These are phyloP conservation scores for Acrocephalus scirpaceus DNA, from an alignment of 2,797 vertebrate genomes.

Conservation along the genomic window DNA sequence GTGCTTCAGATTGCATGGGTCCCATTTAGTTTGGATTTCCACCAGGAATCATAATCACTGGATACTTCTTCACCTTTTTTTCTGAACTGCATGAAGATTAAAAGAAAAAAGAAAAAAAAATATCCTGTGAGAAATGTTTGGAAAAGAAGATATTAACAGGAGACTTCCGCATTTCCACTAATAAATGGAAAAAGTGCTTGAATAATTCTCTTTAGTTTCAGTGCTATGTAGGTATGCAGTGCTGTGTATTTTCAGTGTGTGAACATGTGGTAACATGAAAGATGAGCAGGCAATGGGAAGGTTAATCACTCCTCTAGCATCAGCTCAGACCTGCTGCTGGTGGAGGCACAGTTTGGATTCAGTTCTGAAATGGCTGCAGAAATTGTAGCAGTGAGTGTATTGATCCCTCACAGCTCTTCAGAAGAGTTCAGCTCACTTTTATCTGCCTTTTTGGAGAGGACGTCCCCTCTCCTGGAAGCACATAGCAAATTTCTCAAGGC, in stretches of 20 bases:
- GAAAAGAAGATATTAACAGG: background rate
- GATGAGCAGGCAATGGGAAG: background rate
- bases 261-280: background rate
- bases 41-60: background rate
- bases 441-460: background rate
- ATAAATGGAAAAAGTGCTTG: background rate
- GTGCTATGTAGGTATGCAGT: no score
- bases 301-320: background rate
- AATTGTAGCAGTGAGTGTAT: background rate
- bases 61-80: background rate
- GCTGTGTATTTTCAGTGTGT: background rate
- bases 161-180: background rate
- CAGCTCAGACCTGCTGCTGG: accelerated
- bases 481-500: background rate
- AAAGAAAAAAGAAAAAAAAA: background rate
- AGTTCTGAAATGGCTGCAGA: background rate
- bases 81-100: background rate
- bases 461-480: background rate
- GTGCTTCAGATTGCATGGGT: background rate
- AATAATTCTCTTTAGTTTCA: background rate
- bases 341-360: background rate
- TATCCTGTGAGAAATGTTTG: background rate
- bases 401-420: background rate
- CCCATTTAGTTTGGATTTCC: background rate
- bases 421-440: background rate